Conservation (phyloP, 2,888 invertebrate genomes). For the Mycalesis mineus region DNA sequence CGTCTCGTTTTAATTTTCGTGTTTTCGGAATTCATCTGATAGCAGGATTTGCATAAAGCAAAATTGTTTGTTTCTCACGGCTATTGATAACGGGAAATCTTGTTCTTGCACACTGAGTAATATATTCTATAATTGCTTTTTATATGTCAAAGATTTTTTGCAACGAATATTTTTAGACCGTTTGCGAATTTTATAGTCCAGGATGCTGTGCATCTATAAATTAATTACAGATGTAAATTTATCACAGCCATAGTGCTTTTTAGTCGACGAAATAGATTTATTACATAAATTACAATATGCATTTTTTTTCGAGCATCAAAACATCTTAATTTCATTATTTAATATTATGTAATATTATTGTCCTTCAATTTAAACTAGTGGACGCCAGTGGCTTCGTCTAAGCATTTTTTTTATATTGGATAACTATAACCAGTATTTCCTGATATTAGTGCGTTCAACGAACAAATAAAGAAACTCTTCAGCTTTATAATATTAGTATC, state of each 20-base stretch:
- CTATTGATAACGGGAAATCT: slow-evolving; percentile 19
- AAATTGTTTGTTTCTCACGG: slow-evolving; percentile 28
- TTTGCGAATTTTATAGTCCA: not conserved
- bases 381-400: too few relatives aligned
- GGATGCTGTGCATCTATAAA: not conserved
- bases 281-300: too few relatives aligned
- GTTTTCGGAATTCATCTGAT: slow-evolving; percentile 30
- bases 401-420: too few relatives aligned
- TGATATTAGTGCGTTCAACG: too few relatives aligned
- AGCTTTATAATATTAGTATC: too few relatives aligned
- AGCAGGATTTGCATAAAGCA: slow-evolving; percentile 22
- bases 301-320: too few relatives aligned
- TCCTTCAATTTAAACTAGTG: too few relatives aligned
- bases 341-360: too few relatives aligned
- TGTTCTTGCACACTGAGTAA: not conserved
- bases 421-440: too few relatives aligned
- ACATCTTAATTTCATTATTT: too few relatives aligned
- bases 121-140: not conserved
- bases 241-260: not conserved
- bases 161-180: too few relatives aligned
- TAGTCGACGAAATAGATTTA: not conserved
- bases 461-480: too few relatives aligned
- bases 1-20: slow-evolving; percentile 37
- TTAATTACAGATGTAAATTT: not conserved
- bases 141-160: not conserved